phyloP scores from a whole-genome alignment of 2,888 invertebrate genomes.

The Noctua fimbriata region DNA sequence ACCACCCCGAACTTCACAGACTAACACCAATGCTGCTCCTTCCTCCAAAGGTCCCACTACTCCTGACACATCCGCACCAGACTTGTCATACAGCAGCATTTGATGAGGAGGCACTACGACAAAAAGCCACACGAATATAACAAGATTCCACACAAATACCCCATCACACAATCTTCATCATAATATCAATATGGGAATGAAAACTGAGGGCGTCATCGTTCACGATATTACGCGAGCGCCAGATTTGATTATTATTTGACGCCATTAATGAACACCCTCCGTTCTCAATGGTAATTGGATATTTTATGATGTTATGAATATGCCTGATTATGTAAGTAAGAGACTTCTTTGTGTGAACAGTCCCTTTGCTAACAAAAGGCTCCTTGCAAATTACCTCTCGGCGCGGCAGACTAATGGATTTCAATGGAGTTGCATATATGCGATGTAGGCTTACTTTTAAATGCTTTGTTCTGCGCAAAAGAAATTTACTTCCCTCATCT shows the following conservation, averaged over 20 bases:
- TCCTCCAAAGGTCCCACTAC: constrained; percentile 96
- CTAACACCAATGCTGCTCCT: constrained; percentile 94
- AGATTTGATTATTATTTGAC: constrained; percentile 81
- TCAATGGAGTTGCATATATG: constrained; percentile 87
- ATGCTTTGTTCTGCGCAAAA: constrained; percentile 86
- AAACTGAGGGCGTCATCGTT: constrained; percentile 59
- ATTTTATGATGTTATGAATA: constrained; percentile 82
- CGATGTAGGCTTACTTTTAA: constrained; percentile 84
- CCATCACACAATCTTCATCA: constrained; percentile 34
- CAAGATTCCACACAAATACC: constrained; percentile 28
- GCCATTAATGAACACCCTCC: constrained; percentile 75
- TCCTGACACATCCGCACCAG: constrained; percentile 94
- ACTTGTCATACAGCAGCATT: constrained; percentile 95
- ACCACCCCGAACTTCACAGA: constrained; percentile 97
- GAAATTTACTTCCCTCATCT: constrained; percentile 84
- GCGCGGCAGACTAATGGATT: constrained; percentile 86
- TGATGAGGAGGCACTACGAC: constrained; percentile 97
- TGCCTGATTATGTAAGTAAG: constrained; percentile 79
- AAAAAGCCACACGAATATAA: constrained; percentile 60
- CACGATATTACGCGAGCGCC: constrained; percentile 69
- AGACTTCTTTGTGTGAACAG: constrained; percentile 79
- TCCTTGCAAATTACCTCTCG: constrained; percentile 86
- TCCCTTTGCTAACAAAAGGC: constrained; percentile 85
- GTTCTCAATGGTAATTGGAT: constrained; percentile 79
- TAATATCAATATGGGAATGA: constrained; percentile 59